These are phyloP conservation scores for Gymnogyps californianus DNA, from an alignment of 2,113 vertebrate genomes.

Conservation along the genomic window DNA sequence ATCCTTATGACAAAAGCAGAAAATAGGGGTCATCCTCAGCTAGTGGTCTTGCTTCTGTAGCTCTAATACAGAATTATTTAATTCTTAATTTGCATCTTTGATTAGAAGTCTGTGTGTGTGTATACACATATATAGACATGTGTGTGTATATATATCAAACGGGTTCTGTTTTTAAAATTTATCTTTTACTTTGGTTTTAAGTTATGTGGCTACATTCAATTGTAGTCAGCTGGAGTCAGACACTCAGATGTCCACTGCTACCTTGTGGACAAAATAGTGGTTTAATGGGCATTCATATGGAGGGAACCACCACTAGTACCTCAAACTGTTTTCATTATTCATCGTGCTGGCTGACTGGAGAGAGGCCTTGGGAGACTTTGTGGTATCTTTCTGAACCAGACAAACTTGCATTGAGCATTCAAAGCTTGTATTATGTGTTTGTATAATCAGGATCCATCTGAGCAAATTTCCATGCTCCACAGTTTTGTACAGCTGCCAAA, in stretches of 20 bases:
- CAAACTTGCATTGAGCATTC: background rate
- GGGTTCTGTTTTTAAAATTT: background rate
- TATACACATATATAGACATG: rapidly evolving
- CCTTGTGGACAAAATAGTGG: background rate
- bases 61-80: background rate
- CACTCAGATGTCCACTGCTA: background rate
- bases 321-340: background rate
- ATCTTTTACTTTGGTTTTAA: background rate
- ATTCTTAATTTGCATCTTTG: background rate
- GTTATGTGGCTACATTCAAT: background rate
- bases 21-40: background rate
- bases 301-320: background rate
- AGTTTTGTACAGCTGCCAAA: constrained; percentile 16
- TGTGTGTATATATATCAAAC: background rate
- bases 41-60: background rate
- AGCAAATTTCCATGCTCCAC: background rate
- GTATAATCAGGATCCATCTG: background rate
- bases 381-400: background rate
- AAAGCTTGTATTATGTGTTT: background rate
- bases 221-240: background rate
- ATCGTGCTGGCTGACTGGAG: background rate
- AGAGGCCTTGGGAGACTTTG: background rate
- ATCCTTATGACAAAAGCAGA: background rate
- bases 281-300: background rate
- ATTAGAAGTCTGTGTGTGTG: background rate